Conservation (phyloP, 2,797 vertebrate genomes). For the Bufotes viridis region DNA sequence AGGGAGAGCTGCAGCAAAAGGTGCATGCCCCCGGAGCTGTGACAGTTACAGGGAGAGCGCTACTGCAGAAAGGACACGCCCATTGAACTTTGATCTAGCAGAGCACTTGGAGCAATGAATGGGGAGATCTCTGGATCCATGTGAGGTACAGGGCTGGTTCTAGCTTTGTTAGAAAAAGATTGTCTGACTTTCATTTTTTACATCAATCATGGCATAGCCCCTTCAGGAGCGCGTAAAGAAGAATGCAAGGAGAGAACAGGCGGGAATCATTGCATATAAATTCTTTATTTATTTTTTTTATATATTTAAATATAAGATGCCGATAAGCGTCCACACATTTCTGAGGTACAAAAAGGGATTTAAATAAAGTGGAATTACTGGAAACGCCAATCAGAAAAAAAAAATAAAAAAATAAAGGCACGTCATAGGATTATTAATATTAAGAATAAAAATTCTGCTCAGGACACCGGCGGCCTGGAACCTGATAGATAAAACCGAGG, state of each 20-base stretch:
- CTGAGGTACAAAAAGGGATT: constrained; percentile 83
- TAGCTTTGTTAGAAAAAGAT: no score
- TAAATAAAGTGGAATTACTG: constrained; percentile 79
- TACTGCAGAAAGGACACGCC: no score
- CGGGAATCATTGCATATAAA: constrained; percentile 69
- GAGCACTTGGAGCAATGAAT: no score
- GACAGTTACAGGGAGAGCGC: no score
- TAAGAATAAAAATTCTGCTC: constrained; percentile 67
- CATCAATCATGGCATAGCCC: no score
- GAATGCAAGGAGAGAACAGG: background rate
- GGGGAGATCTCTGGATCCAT: no score
- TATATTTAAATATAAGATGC: constrained; percentile 73
- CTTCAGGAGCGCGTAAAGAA: background rate
- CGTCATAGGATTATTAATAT: constrained; percentile 65
- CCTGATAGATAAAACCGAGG: constrained; percentile 74
- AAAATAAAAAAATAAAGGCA: constrained; percentile 51
- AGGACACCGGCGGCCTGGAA: constrained; percentile 76
- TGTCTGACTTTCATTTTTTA: no score
- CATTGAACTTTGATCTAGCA: no score
- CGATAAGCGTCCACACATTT: constrained; percentile 77
- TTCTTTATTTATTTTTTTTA: constrained; percentile 72
- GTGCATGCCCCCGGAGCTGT: no score
- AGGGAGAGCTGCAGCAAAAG: no score
- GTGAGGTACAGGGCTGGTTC: no score
- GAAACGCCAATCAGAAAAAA: constrained; percentile 68